Conservation (phyloP, 1,140 invertebrate species). For the Penaeus chinensis region DNA sequence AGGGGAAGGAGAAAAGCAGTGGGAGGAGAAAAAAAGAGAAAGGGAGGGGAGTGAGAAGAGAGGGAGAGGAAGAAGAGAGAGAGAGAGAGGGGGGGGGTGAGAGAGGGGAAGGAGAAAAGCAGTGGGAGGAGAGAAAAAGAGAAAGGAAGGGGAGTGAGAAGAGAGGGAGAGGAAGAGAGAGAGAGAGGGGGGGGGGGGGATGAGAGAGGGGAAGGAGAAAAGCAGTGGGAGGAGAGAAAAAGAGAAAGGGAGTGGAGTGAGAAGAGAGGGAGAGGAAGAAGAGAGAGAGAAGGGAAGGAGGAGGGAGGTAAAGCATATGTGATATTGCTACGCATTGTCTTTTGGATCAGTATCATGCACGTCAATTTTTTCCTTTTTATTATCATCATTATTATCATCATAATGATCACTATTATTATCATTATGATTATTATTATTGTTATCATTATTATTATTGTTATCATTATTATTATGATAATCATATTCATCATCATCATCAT, state of each 20-base stretch:
- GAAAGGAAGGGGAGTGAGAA: too few species aligned
- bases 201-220: too few species aligned
- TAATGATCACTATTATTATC: too few species aligned
- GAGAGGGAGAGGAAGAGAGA: too few species aligned
- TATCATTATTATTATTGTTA: too few species aligned
- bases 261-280: neutral
- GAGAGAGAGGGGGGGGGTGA: neutral
- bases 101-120: neutral
- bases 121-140: neutral
- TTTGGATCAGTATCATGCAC: neutral
- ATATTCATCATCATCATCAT: too few species aligned
- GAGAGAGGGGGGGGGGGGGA: too few species aligned
- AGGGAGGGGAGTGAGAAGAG: neutral
- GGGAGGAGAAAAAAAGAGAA: neutral
- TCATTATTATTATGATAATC: too few species aligned
- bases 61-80: neutral
- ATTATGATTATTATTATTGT: too few species aligned
- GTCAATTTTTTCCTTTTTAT: neutral
- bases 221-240: too few species aligned
- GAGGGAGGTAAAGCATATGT: neutral
- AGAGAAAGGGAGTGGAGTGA: neutral
- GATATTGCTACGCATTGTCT: neutral
- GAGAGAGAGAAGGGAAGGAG: conserved; percentile 15
- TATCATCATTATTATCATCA: too few species aligned
- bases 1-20: too few species aligned